A percentile compares a stretch with the other conserved stretches of the same genome.
Conservation (phyloP, 2,797 vertebrate species). For the Chelon auratus region DNA sequence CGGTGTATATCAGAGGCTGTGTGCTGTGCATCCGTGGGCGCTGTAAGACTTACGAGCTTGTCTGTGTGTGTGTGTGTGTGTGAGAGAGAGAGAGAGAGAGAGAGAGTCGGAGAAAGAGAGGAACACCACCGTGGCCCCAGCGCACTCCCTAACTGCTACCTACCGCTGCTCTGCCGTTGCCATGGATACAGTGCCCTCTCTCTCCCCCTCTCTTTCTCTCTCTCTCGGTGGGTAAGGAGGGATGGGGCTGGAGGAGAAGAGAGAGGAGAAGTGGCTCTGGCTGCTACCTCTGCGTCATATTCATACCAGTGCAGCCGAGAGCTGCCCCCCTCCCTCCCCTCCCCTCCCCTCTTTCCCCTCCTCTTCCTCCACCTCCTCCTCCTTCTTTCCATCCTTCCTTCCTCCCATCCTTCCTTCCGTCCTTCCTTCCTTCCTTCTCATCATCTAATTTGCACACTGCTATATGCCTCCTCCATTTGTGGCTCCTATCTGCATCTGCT, state of each 20-base stretch:
- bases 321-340: constrained; percentile 58
- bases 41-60: constrained; percentile 52
- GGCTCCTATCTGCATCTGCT: constrained; percentile 77
- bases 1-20: constrained; percentile 25
- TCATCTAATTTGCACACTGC: constrained; percentile 80
- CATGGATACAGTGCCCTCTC: constrained; percentile 89
- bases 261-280: constrained; percentile 84
- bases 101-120: constrained; percentile 26
- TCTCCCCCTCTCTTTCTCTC: constrained; percentile 53
- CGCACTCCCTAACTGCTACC: constrained; percentile 79
- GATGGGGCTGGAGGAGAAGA: constrained; percentile 75
- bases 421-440: constrained; percentile 67
- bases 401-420: constrained; percentile 60
- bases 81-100: constrained; percentile 32
- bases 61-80: constrained; percentile 32
- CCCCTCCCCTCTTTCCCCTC: constrained; percentile 43
- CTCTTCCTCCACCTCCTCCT: constrained; percentile 44
- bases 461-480: constrained; percentile 66
- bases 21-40: constrained; percentile 45
- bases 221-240: constrained; percentile 79
- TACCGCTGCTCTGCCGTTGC: constrained; percentile 88
- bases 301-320: constrained; percentile 85
- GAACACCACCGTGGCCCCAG: constrained; percentile 76
- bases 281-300: constrained; percentile 87
- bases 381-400: constrained; percentile 40